A percentile compares a stretch with the other conserved stretches of the same genome.
These are phyloP conservation scores for Murina feae DNA, from an alignment of 2,113 vertebrate genomes.

Conservation along the genomic window DNA sequence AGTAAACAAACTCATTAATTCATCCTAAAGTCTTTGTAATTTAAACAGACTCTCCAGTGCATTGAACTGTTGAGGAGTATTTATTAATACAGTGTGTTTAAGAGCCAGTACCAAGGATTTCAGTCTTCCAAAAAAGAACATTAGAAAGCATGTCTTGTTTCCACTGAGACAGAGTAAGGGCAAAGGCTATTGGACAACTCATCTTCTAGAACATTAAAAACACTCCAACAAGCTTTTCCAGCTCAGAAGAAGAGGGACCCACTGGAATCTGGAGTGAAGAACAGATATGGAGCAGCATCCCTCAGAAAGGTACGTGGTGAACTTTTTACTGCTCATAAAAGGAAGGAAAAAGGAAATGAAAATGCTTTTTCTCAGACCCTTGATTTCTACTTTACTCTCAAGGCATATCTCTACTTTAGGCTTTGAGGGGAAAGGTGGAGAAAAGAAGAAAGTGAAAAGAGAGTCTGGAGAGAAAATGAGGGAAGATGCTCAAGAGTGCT, in stretches of 20 bases:
- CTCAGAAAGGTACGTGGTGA: neutral
- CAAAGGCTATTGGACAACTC: slow-evolving; percentile 20
- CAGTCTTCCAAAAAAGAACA: slow-evolving; percentile 42
- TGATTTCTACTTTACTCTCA: neutral
- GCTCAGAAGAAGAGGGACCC: neutral
- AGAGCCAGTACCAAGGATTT: slow-evolving; percentile 24
- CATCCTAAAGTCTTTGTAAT: slow-evolving; percentile 30
- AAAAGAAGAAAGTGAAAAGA: neutral
- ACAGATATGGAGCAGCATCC: neutral
- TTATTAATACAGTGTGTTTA: slow-evolving; percentile 31
- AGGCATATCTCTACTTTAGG: neutral
- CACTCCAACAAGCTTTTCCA: neutral
- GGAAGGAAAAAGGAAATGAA: neutral
- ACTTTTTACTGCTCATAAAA: neutral
- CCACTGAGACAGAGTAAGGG: neutral
- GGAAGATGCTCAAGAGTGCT: neutral
- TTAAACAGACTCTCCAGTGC: slow-evolving; percentile 25
- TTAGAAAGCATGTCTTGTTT: slow-evolving; percentile 32
- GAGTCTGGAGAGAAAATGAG: neutral
- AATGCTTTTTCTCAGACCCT: neutral
- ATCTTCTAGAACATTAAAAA: neutral
- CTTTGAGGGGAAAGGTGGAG: neutral
- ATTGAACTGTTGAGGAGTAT: slow-evolving; percentile 27
- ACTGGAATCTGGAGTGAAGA: neutral
- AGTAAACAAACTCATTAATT: slow-evolving; percentile 15